Evolutionary conservation across 2,888 invertebrate genomes (phyloP).

Genomic region (Tipula unca): DNA sequence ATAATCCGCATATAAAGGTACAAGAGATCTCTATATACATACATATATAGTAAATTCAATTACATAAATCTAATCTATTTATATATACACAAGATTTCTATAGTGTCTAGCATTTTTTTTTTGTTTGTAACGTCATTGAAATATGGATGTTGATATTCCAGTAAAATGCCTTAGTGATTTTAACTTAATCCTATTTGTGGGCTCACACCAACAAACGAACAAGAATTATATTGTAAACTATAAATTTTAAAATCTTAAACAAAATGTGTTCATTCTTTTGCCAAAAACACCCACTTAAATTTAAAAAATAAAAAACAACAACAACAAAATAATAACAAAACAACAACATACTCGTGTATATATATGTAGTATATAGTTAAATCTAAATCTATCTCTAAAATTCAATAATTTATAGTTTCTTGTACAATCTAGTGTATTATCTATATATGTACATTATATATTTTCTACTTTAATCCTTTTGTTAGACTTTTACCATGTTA

Average conservation of each 20-base stretch:
- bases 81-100: neutral
- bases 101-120: neutral
- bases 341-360: neutral
- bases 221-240: neutral
- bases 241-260: slow-evolving; percentile 8
- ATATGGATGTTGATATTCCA: neutral
- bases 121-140: neutral
- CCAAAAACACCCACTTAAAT: slow-evolving; percentile 14
- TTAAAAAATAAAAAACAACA: neutral
- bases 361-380: neutral
- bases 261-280: neutral
- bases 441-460: neutral
- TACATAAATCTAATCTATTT: neutral
- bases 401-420: slow-evolving; percentile 14
- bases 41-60: too few relatives aligned
- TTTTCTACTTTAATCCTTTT: slow-evolving; percentile 14
- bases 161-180: slow-evolving; percentile 4
- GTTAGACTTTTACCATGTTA: slow-evolving; percentile 8
- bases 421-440: slow-evolving; percentile 8
- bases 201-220: neutral
- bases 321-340: neutral
- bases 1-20: neutral
- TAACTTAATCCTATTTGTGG: neutral
- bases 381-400: slow-evolving; percentile 14
- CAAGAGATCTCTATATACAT: neutral